These are phyloP conservation scores for Hydropsyche betteni DNA, from an alignment of 2,888 invertebrate genomes.

Conservation along the genomic window DNA sequence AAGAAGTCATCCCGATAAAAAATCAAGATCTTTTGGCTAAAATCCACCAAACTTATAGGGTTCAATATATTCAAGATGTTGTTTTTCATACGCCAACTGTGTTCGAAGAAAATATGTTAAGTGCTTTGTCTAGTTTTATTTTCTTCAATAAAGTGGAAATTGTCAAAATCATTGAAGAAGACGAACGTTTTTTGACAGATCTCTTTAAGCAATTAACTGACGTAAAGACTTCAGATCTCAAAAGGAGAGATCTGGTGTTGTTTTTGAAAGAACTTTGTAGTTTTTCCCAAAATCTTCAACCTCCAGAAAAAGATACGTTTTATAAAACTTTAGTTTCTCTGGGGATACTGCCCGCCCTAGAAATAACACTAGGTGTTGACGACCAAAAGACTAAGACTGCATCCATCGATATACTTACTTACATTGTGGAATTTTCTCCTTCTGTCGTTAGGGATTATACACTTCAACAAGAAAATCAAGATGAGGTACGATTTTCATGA, in stretches of 20 bases:
- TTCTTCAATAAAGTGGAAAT: conserved; percentile 99
- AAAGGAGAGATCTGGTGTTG: conserved; percentile 92
- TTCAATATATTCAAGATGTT: conserved; percentile 99
- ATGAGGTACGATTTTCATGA: conserved; percentile 73
- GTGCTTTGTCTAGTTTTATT: conserved; percentile 97
- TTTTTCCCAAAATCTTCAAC: conserved; percentile 98
- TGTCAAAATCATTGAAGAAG: conserved; percentile 96
- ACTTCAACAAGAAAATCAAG: conserved; percentile 88
- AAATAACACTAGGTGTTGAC: conserved; percentile 90
- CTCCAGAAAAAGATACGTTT: conserved; percentile 96
- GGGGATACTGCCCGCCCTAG: conserved; percentile 88
- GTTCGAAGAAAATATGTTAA: conserved; percentile 98
- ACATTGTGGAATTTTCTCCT: conserved; percentile 98
- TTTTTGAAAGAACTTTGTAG: conserved; percentile 99
- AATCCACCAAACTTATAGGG: conserved; percentile 99
- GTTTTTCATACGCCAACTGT: conserved; percentile 98
- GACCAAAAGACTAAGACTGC: conserved; percentile 95
- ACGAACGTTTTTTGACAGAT: conserved; percentile 95
- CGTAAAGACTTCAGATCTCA: conserved; percentile 82
- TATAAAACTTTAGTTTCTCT: conserved; percentile 92
- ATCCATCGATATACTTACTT: conserved; percentile 97
- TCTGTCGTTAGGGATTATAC: conserved; percentile 97
- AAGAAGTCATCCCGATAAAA: conserved; percentile 93
- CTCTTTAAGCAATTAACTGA: conserved; percentile 93
- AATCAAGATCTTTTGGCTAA: conserved; percentile 95